Percentiles rank a stretch among this genome's conserved stretches.
These are phyloP conservation scores for Biston betularia DNA, from an alignment of 2,888 invertebrate species.

Conservation along the genomic window DNA sequence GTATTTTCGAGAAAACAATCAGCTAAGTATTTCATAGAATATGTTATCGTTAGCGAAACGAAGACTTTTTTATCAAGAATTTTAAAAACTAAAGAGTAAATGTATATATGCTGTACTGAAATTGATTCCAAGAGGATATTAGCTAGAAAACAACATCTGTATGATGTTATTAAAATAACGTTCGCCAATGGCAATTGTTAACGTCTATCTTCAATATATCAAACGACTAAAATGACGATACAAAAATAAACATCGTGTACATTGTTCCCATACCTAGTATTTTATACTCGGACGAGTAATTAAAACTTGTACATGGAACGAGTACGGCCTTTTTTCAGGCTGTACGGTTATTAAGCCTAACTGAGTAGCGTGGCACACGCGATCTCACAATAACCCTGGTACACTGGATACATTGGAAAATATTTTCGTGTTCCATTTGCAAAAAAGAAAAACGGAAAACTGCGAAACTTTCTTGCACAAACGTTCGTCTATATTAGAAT, in stretches of 20 bases:
- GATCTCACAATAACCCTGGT: conserved; percentile 53
- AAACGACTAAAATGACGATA: too few species aligned
- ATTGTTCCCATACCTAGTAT: background rate
- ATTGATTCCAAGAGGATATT: too few species aligned
- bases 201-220: background rate
- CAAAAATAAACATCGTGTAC: too few species aligned
- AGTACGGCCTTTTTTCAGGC: conserved; percentile 35
- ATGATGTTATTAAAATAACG: too few species aligned
- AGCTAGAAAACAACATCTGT: too few species aligned
- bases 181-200: background rate
- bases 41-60: too few species aligned
- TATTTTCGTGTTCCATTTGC: conserved; percentile 44
- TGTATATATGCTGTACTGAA: too few species aligned
- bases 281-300: conserved; percentile 17
- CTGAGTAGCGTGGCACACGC: conserved; percentile 56
- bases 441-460: conserved; percentile 40
- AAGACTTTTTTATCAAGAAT: too few species aligned
- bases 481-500: conserved; percentile 33
- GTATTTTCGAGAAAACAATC: too few species aligned
- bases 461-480: conserved; percentile 38
- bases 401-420: conserved; percentile 29
- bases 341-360: conserved; percentile 52
- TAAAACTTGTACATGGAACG: conserved; percentile 15
- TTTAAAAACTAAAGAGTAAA: too few species aligned
- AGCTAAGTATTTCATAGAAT: too few species aligned